Percentiles rank a stretch among this genome's conserved stretches.
Evolutionary conservation across 1,140 invertebrate species (phyloP).

Genomic region (Bombus superbus): DNA sequence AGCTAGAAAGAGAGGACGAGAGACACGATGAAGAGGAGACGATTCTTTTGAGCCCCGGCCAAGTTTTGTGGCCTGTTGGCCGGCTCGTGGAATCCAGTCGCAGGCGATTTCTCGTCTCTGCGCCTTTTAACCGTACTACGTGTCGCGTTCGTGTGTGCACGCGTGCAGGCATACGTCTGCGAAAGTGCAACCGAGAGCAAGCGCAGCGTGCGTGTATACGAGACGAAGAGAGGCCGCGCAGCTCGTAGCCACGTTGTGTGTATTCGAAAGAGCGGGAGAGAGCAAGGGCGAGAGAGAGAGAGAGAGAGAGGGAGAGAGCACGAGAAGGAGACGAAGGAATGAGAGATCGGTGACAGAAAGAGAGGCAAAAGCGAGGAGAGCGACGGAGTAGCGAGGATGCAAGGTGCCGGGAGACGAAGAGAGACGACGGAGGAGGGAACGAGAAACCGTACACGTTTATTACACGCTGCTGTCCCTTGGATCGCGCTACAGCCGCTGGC

Average conservation of each 20-base stretch:
- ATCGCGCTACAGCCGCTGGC: conserved; percentile 51
- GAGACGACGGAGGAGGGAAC: conserved; percentile 22
- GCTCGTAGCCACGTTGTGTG: neutral
- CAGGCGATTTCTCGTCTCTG: conserved; percentile 68
- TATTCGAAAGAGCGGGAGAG: neutral
- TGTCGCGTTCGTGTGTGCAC: conserved; percentile 26
- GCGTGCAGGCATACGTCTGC: conserved; percentile 11
- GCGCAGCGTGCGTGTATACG: neutral
- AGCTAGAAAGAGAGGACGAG: neutral
- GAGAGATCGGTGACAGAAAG: neutral
- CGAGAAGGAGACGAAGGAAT: neutral
- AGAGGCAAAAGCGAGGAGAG: neutral
- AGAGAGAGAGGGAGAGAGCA: neutral
- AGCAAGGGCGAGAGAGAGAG: neutral
- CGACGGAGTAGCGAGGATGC: conserved; percentile 2
- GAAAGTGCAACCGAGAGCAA: conserved; percentile 12
- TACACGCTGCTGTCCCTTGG: conserved; percentile 61
- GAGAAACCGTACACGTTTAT: conserved; percentile 65
- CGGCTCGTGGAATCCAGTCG: conserved; percentile 69
- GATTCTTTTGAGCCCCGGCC: conserved; percentile 69
- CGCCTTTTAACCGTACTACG: conserved; percentile 63
- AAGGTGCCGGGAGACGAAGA: conserved; percentile 31
- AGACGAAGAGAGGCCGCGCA: conserved; percentile 11
- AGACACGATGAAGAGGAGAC: conserved; percentile 20
- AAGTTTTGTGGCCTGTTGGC: conserved; percentile 68